These are phyloP conservation scores for Gymnobelideus leadbeateri DNA, from an alignment of 2,113 vertebrate species.

Conservation along the genomic window DNA sequence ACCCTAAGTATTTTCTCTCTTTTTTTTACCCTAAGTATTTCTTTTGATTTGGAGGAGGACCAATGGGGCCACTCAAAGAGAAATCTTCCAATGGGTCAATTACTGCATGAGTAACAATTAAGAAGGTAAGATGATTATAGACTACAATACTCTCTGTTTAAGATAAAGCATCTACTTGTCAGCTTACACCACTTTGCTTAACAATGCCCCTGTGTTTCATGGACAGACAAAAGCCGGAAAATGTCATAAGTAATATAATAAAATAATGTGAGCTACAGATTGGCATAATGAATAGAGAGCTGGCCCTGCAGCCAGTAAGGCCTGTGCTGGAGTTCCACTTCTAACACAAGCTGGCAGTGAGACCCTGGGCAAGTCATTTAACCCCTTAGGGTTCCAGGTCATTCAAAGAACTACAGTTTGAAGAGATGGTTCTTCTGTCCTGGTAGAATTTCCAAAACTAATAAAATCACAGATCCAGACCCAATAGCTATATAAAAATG, in stretches of 20 bases:
- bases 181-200: conserved; percentile 64
- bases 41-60: neutral
- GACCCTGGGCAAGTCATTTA: neutral
- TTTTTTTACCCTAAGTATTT: neutral
- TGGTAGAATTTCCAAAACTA: neutral
- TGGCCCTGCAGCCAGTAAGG: neutral
- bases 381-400: neutral
- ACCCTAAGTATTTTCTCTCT: neutral
- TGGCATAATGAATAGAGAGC: neutral
- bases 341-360: neutral
- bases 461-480: neutral
- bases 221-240: conserved; percentile 75
- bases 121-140: conserved; percentile 12
- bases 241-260: conserved; percentile 53
- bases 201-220: conserved; percentile 67
- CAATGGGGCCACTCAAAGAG: neutral
- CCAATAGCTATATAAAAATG: neutral
- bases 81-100: neutral
- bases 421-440: neutral
- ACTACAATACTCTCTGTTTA: conserved; percentile 39
- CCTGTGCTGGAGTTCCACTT: neutral
- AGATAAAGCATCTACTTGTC: conserved; percentile 58
- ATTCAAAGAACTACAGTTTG: neutral
- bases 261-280: neutral
- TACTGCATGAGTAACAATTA: neutral